A percentile compares a stretch with the other conserved stretches of the same genome.
phyloP scores from a whole-genome alignment of 2,113 vertebrate species.

The Salvelinus alpinus region DNA sequence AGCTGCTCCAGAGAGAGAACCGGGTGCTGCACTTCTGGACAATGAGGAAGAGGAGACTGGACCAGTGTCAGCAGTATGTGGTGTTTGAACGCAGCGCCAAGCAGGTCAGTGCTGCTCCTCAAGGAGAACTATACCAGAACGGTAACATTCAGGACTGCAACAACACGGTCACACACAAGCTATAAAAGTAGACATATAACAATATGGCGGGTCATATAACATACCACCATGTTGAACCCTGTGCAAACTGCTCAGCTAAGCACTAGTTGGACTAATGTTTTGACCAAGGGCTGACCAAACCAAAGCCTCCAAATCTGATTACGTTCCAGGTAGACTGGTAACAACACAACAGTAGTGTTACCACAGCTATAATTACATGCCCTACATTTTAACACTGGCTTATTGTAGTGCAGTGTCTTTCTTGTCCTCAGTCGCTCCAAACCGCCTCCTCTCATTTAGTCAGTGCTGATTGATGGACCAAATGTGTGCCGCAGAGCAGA shows the following conservation, averaged over 20 bases:
- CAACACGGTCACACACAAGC: no score
- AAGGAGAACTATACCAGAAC: no score
- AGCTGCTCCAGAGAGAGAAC: conserved; percentile 97
- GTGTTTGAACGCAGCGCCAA: conserved; percentile 99
- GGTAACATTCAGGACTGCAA: no score
- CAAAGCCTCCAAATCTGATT: no score
- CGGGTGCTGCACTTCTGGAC: conserved; percentile 98
- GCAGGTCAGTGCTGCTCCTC: conserved; percentile 77
- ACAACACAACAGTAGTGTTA: not conserved
- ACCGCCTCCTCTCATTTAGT: not conserved
- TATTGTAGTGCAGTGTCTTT: not conserved
- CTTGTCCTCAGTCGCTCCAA: not conserved
- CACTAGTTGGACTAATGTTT: no score
- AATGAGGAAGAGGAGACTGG: conserved; percentile 93
- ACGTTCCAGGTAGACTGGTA: not conserved
- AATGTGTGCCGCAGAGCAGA: not conserved
- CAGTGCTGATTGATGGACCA: not conserved
- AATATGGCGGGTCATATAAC: no score
- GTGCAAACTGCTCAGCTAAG: no score
- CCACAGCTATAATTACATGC: not conserved
- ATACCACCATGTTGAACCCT: no score
- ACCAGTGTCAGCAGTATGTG: conserved; percentile 98
- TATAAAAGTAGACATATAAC: no score
- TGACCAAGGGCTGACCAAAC: no score
- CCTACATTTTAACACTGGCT: not conserved